Evolutionary conservation across 2,888 invertebrate species (phyloP).

Genomic region (Acanthosepion pharaonis): DNA sequence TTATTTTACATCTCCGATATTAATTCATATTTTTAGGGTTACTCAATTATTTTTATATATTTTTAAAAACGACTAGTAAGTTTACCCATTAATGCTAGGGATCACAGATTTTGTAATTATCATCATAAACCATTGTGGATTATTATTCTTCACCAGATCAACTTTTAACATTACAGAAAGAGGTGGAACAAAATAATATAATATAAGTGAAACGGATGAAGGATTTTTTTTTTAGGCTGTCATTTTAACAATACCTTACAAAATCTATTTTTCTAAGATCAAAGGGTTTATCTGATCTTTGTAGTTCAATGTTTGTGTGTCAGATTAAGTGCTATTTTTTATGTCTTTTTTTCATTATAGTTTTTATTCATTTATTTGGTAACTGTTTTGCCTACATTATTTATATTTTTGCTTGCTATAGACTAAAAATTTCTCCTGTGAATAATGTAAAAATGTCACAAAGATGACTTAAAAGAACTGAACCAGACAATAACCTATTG

Average conservation of each 20-base stretch:
- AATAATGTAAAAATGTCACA: no score
- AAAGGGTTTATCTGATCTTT: neutral
- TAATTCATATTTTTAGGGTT: no score
- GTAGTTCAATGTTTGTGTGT: neutral
- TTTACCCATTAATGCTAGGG: neutral
- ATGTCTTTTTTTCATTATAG: neutral
- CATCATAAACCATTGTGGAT: neutral
- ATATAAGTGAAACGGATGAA: neutral
- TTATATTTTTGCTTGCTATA: no score
- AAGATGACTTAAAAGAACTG: no score
- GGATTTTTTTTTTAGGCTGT: neutral
- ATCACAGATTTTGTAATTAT: neutral
- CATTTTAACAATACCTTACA: neutral
- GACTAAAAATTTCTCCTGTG: no score
- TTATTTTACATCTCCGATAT: no score
- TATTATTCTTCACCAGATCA: neutral
- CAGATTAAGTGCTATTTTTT: slow-evolving; percentile 3
- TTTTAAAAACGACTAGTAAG: neutral
- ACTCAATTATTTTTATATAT: neutral
- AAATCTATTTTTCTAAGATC: neutral
- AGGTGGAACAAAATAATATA: neutral
- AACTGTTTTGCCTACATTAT: no score
- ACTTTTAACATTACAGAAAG: neutral
- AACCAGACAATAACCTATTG: no score
- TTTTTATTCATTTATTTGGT: no score